A percentile compares a stretch with the other conserved stretches of the same genome.
Conservation (phyloP, 2,113 vertebrate genomes). For the Thryonomys swinderianus region DNA sequence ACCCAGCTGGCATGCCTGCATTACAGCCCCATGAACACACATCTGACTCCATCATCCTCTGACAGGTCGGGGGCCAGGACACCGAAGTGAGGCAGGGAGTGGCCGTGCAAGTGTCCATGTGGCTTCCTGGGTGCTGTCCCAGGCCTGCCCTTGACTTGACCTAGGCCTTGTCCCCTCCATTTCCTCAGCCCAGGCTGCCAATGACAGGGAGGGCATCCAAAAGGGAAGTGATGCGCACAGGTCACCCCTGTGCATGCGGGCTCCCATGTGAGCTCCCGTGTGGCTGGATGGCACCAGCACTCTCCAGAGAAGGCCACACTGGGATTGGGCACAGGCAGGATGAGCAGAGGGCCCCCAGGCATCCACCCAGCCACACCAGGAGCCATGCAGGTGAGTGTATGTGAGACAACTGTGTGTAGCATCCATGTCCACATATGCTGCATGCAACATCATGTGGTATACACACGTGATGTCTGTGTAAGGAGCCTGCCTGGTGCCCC, state of each 20-base stretch:
- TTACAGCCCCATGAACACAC: accelerated
- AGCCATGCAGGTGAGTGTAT: too few relatives aligned
- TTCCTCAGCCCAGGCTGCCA: neutral
- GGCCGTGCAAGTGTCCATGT: neutral
- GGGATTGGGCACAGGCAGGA: neutral
- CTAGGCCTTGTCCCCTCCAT: neutral
- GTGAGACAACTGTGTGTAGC: too few relatives aligned
- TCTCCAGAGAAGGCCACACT: neutral
- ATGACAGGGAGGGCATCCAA: too few relatives aligned
- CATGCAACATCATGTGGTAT: too few relatives aligned
- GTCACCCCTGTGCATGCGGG: neutral
- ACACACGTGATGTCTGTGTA: too few relatives aligned
- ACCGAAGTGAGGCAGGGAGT: too few relatives aligned
- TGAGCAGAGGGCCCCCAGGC: neutral
- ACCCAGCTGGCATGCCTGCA: too few relatives aligned
- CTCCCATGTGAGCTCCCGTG: neutral
- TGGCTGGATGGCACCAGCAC: neutral
- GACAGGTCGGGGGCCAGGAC: neutral
- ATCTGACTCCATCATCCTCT: neutral
- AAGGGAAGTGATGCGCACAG: neutral
- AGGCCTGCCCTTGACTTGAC: neutral
- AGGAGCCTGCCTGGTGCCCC: neutral
- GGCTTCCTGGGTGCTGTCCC: neutral
- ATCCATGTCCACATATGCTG: neutral
- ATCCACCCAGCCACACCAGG: neutral